Evolutionary conservation across 1,140 invertebrate genomes (phyloP).

Genomic region (Drosophila eugracilis): DNA sequence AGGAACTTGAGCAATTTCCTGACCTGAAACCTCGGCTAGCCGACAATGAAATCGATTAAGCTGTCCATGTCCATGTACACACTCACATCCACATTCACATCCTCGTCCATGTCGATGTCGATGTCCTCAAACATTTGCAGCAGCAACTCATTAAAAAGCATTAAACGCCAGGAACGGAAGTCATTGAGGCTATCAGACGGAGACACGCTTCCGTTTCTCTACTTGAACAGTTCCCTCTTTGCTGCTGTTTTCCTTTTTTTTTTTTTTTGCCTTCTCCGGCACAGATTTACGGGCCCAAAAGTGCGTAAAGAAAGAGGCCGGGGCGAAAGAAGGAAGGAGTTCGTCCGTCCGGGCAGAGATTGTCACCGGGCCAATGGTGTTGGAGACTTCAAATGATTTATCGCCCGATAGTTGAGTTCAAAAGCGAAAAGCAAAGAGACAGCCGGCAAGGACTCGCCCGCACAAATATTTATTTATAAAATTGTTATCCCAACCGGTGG

Average conservation of each 20-base stretch:
- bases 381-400: slow-evolving; percentile 78
- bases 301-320: slow-evolving; percentile 55
- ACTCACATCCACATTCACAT: not conserved
- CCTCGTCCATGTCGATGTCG: slow-evolving; percentile 2
- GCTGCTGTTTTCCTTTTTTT: not conserved
- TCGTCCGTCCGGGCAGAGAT: slow-evolving; percentile 49
- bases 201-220: slow-evolving; percentile 75
- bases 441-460: slow-evolving; percentile 45
- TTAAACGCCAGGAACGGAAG: slow-evolving; percentile 79
- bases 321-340: slow-evolving; percentile 8
- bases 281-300: slow-evolving; percentile 73
- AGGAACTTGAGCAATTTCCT: slow-evolving; percentile 46
- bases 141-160: slow-evolving; percentile 80
- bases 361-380: slow-evolving; percentile 79
- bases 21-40: slow-evolving; percentile 23
- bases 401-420: slow-evolving; percentile 82
- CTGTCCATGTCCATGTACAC: slow-evolving; percentile 26
- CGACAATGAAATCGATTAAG: slow-evolving; percentile 75
- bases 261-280: slow-evolving; percentile 21
- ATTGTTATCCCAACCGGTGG: slow-evolving; percentile 72
- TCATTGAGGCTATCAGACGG: slow-evolving; percentile 75
- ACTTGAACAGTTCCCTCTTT: slow-evolving; percentile 37
- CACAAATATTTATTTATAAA: slow-evolving; percentile 83
- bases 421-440: slow-evolving; percentile 70
- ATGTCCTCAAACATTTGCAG: slow-evolving; percentile 41